A percentile compares a stretch with the other conserved stretches of the same genome.
These are phyloP conservation scores for Hydra vulgaris DNA, from an alignment of 30 jellyfish, hydroid and myxozoan species.

Conservation along the genomic window DNA sequence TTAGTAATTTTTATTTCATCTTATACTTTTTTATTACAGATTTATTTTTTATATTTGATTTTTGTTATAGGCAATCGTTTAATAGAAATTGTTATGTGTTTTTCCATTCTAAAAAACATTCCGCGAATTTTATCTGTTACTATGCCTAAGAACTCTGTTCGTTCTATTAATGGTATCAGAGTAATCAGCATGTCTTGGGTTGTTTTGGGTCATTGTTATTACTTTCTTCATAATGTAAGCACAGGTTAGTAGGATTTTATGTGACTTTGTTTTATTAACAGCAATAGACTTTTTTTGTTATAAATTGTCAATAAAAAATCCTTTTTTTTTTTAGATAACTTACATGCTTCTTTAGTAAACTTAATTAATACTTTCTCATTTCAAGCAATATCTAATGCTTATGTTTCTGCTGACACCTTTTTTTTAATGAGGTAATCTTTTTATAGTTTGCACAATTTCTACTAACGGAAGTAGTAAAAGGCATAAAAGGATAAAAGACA, in stretches of 20 bases:
- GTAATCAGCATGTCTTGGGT: constrained; percentile 83
- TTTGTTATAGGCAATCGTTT: neutral
- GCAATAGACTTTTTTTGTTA: neutral
- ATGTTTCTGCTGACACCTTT: constrained; percentile 81
- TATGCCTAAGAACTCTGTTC: constrained; percentile 44
- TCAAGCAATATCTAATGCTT: constrained; percentile 86
- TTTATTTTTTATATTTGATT: neutral
- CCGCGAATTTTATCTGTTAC: constrained; percentile 37
- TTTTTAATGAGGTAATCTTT: constrained; percentile 61
- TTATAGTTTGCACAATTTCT: neutral
- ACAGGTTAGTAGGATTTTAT: neutral
- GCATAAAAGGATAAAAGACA: too few relatives aligned
- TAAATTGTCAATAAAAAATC: too few relatives aligned
- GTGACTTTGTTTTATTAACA: neutral
- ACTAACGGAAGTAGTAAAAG: too few relatives aligned
- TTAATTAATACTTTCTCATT: constrained; percentile 54
- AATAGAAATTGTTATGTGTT: constrained; percentile 23
- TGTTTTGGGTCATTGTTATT: constrained; percentile 51
- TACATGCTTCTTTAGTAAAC: neutral
- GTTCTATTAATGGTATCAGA: constrained; percentile 81
- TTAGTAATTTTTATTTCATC: neutral
- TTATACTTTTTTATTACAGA: neutral
- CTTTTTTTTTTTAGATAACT: neutral
- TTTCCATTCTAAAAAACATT: constrained; percentile 56
- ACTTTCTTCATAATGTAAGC: neutral